Evolutionary conservation across 2,888 invertebrate species (phyloP), one percentile per base, ranked within the genome.

Genomic region (Melolontha melolontha): DNA sequence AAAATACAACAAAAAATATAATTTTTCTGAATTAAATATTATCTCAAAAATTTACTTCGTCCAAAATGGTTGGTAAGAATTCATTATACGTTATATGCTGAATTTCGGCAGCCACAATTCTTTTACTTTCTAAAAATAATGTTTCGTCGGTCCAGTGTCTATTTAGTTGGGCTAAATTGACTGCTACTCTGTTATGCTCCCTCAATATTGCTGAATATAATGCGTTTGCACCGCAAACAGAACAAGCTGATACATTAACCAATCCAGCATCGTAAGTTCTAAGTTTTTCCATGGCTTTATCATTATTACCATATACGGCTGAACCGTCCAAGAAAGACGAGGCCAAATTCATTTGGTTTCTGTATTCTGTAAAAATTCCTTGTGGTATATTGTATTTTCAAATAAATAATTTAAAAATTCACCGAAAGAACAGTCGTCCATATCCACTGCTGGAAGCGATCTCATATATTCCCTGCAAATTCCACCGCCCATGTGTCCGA

Each of bases 31-130:
- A 47, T 16, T 16, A 11, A 22, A 1, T 34, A 42, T 14, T 59
- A 27, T 54, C 14, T 17, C 1, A 65, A 8, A 65, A 34, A 70
- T 83, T 85, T 81, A 91, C 91, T 86, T 92, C 87, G 68, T 93
- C 93, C 51, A 95, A 81, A 10, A 94, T 85, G 64, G 91, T 90
- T 0, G 94, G 93, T 67, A 94, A 83, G 82, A 92, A 95, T 80
- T 95, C 95, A 76, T 91, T 92, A 80, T 90, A 91, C 0, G 95
- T 94, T 66, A 95, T 91, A 76, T 94, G 94, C 73, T 95, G 95
- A 44, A 95, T 89, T 79, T 93, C 87, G 0, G 94, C 93, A 0
- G 91, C 89, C 10, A 94, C 86, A 10, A 92, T 90, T 52, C 93
- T 85, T 59, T 92, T 87, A 2, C 92, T 87, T 80, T 95, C 94